Percentiles rank a stretch among this genome's conserved stretches.
These are phyloP conservation scores for Elaeidobius kamerunicus DNA, from an alignment of 2,888 invertebrate species.

Conservation along the genomic window DNA sequence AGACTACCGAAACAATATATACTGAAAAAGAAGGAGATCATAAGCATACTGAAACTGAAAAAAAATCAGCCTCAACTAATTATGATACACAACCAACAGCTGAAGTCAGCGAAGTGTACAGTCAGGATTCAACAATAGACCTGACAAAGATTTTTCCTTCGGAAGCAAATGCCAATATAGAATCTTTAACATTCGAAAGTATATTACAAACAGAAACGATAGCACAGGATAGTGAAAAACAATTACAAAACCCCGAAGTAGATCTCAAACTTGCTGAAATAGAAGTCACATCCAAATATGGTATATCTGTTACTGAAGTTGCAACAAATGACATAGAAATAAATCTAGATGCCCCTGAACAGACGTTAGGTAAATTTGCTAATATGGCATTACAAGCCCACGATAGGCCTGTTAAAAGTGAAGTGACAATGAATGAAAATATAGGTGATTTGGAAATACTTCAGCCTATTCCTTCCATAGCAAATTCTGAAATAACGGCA, in stretches of 20 bases:
- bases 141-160: slow-evolving; percentile 41
- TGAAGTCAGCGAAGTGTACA: slow-evolving; percentile 47
- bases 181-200: slow-evolving; percentile 50
- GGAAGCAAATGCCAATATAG: slow-evolving; percentile 49
- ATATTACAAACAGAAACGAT: slow-evolving; percentile 48
- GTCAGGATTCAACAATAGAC: slow-evolving; percentile 42
- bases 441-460: slow-evolving; percentile 45
- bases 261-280: slow-evolving; percentile 48
- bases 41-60: slow-evolving; percentile 41
- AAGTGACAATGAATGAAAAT: slow-evolving; percentile 48
- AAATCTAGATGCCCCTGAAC: slow-evolving; percentile 42
- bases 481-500: slow-evolving; percentile 44
- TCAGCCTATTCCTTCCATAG: slow-evolving; percentile 42
- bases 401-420: slow-evolving; percentile 52
- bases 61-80: slow-evolving; percentile 46
- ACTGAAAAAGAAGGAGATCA: slow-evolving; percentile 52
- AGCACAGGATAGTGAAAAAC: slow-evolving; percentile 47
- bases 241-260: slow-evolving; percentile 47
- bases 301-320: slow-evolving; percentile 52
- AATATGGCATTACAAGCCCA: slow-evolving; percentile 46
- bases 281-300: slow-evolving; percentile 48
- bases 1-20: slow-evolving; percentile 49
- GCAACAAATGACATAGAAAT: slow-evolving; percentile 52
- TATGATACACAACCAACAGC: slow-evolving; percentile 49
- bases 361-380: slow-evolving; percentile 46